phyloP scores from a whole-genome alignment of 2,797 vertebrate genomes.

The Melanogrammus aeglefinus region DNA sequence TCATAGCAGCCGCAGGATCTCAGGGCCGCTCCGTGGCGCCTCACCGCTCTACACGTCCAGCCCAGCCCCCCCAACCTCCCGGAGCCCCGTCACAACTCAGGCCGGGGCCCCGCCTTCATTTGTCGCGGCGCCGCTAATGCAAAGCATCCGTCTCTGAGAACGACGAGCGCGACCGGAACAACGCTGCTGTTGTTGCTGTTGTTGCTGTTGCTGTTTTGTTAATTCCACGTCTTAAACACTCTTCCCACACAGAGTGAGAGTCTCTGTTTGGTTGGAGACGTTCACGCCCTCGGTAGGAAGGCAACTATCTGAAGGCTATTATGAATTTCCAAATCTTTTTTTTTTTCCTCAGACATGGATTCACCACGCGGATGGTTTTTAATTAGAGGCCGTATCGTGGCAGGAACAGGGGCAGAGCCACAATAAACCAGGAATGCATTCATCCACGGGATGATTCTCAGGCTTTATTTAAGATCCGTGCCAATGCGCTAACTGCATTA shows the following conservation, averaged over 20 bases:
- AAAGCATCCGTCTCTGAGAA: constrained; percentile 61
- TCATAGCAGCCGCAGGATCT: constrained; percentile 62
- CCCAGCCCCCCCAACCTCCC: constrained; percentile 34
- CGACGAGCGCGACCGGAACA: constrained; percentile 48
- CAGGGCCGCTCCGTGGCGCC: constrained; percentile 53
- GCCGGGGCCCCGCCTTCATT: background rate
- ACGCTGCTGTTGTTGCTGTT: constrained; percentile 51
- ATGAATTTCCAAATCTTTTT: constrained; percentile 60
- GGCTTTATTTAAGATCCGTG: constrained; percentile 80
- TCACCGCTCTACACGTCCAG: constrained; percentile 20
- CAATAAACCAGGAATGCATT: constrained; percentile 76
- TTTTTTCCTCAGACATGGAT: constrained; percentile 70
- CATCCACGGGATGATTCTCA: constrained; percentile 72
- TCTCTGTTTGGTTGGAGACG: constrained; percentile 29
- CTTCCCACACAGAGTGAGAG: constrained; percentile 47
- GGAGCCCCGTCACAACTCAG: constrained; percentile 44
- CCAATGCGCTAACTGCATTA: constrained; percentile 94
- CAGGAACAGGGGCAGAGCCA: constrained; percentile 66
- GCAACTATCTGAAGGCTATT: constrained; percentile 67
- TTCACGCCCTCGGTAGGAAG: constrained; percentile 48
- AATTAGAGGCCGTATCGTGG: constrained; percentile 77
- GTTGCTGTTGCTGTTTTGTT: constrained; percentile 46
- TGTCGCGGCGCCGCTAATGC: constrained; percentile 56
- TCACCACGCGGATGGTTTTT: constrained; percentile 72
- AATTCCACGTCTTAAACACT: constrained; percentile 21